These are phyloP conservation scores for Condylura cristata DNA, from an alignment of 2,113 vertebrate genomes.

Conservation along the genomic window DNA sequence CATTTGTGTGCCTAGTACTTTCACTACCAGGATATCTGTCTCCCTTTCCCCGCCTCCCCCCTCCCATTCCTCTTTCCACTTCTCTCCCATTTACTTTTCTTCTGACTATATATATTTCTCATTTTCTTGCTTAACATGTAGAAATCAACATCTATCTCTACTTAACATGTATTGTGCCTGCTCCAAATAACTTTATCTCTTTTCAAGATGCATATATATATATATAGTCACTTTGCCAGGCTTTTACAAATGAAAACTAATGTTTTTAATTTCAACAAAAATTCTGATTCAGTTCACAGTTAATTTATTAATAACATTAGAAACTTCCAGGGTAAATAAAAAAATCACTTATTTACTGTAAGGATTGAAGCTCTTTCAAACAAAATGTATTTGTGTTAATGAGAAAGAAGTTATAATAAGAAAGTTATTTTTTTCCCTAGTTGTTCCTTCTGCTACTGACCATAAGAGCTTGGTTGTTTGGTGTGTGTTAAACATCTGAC, in stretches of 20 bases:
- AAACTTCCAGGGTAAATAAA: constrained; percentile 55
- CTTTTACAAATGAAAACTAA: constrained; percentile 62
- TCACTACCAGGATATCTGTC: not conserved
- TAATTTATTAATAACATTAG: constrained; percentile 57
- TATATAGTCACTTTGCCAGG: constrained; percentile 14
- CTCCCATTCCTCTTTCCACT: not conserved
- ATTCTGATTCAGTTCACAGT: constrained; percentile 13
- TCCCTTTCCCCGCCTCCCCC: rapidly evolving
- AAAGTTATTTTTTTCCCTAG: not conserved
- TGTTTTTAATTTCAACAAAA: constrained; percentile 64
- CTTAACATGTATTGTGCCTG: not conserved
- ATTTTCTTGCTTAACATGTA: constrained; percentile 11
- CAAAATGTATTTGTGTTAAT: not conserved
- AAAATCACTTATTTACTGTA: constrained; percentile 20
- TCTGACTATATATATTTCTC: constrained; percentile 7
- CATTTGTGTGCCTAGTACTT: not conserved
- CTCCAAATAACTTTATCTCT: not conserved
- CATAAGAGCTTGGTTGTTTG: too few relatives aligned
- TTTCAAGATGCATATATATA: not conserved
- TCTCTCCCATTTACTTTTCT: not conserved
- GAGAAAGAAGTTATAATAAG: constrained; percentile 5
- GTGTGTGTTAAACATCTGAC: too few relatives aligned
- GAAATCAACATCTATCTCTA: constrained; percentile 20
- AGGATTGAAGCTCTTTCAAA: constrained; percentile 36
- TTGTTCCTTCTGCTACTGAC: not conserved